Conservation (phyloP, 2,888 invertebrate species). For the Platycheirus albimanus region DNA sequence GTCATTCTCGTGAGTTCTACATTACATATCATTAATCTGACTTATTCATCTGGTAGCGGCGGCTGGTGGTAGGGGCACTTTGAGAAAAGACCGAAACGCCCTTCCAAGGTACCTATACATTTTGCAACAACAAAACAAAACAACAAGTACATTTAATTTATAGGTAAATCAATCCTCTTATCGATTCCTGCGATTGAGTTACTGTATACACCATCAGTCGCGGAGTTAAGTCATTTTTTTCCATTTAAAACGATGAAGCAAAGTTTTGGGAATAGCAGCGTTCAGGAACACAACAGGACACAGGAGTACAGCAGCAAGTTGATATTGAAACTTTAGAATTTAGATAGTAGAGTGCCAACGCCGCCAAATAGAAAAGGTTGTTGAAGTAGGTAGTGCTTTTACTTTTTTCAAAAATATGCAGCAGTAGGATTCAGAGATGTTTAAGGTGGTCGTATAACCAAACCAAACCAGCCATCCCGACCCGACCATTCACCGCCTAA, state of each 20-base stretch:
- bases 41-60: too few relatives aligned
- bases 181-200: constrained; percentile 69
- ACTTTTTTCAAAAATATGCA: constrained; percentile 3
- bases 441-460: too few relatives aligned
- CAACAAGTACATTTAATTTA: constrained; percentile 16
- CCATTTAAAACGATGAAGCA: constrained; percentile 39
- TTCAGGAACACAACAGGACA: background rate
- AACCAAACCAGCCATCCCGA: constrained; percentile 8
- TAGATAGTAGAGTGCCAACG: too few relatives aligned
- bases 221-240: constrained; percentile 46
- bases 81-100: background rate
- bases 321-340: constrained; percentile 51
- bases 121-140: constrained; percentile 9
- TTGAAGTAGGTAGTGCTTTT: background rate
- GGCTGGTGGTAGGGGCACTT: too few relatives aligned
- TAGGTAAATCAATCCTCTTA: constrained; percentile 31
- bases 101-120: background rate
- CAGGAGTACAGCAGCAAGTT: constrained; percentile 26
- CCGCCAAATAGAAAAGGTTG: background rate
- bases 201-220: constrained; percentile 52
- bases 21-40: background rate
- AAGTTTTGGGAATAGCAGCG: constrained; percentile 3
- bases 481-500: constrained; percentile 2
- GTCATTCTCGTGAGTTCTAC: constrained; percentile 39
- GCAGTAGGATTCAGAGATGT: background rate